A percentile compares a stretch with the other conserved stretches of the same genome.
phyloP scores from a whole-genome alignment of 2,113 vertebrate genomes.

The Arizona elegans region DNA sequence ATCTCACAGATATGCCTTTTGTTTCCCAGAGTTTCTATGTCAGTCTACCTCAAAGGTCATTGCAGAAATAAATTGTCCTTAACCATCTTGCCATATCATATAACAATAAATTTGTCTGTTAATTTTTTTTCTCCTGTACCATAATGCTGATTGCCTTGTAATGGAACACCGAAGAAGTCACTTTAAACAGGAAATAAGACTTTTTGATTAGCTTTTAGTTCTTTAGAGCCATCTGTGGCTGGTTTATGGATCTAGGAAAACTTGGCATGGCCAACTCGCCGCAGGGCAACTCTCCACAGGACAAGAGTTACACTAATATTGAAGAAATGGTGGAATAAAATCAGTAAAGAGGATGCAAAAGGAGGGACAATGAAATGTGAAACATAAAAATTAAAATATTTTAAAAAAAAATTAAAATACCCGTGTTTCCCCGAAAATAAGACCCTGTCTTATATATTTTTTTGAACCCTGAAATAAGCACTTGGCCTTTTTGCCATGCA shows the following conservation, averaged over 20 bases:
- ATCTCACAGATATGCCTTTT: background rate
- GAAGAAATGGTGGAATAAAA: background rate
- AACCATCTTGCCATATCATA: background rate
- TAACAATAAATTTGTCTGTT: background rate
- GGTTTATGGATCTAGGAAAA: background rate
- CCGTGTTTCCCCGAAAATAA: no score
- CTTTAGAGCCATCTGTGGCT: rapidly evolving
- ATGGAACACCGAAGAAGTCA: background rate
- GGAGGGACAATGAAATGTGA: background rate
- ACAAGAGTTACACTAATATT: background rate
- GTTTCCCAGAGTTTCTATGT: background rate
- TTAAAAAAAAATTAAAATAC: background rate
- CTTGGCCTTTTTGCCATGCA: no score
- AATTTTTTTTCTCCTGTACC: background rate
- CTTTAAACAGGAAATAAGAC: background rate
- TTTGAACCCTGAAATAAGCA: no score
- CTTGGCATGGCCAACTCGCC: background rate
- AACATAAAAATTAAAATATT: background rate
- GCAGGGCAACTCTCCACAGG: background rate
- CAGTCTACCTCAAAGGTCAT: background rate
- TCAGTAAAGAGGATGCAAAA: background rate
- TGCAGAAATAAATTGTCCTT: background rate
- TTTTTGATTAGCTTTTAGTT: background rate
- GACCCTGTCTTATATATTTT: no score
- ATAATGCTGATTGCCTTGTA: background rate